Conservation (phyloP, 2,797 vertebrate species). For the Pogonophryne albipinna region DNA sequence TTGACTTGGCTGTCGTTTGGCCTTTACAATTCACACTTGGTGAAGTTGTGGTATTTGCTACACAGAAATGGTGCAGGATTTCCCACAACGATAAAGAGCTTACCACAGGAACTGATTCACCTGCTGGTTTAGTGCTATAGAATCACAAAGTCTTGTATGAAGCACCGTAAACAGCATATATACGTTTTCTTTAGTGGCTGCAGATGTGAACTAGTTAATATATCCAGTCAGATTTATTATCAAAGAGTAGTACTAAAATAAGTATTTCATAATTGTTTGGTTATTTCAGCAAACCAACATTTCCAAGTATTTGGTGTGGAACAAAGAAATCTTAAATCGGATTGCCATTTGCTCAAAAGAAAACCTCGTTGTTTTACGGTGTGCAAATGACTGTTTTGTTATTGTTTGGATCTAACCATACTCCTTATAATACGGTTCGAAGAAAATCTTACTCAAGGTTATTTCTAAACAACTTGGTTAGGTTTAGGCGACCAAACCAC, state of each 20-base stretch:
- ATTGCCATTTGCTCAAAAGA: not conserved
- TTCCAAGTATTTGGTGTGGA: not conserved
- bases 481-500: no score
- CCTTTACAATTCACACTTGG: slow-evolving; percentile 77
- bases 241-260: not conserved
- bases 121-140: slow-evolving; percentile 42
- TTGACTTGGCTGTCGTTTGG: slow-evolving; percentile 57
- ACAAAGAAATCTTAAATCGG: slow-evolving; percentile 4
- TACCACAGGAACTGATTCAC: slow-evolving; percentile 39
- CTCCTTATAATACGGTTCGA: no score
- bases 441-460: no score
- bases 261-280: not conserved
- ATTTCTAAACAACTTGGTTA: no score
- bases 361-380: not conserved
- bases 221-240: slow-evolving; percentile 1
- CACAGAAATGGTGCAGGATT: slow-evolving; percentile 56
- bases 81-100: slow-evolving; percentile 55
- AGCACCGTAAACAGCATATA: slow-evolving; percentile 2
- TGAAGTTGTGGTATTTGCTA: slow-evolving; percentile 65
- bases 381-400: not conserved
- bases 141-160: slow-evolving; percentile 13
- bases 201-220: slow-evolving; percentile 1
- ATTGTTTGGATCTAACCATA: not conserved
- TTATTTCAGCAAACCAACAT: not conserved
- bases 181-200: not conserved